These are phyloP conservation scores for Tenthredo scrophulariae DNA, from an alignment of 2,888 invertebrate species.

Conservation along the genomic window DNA sequence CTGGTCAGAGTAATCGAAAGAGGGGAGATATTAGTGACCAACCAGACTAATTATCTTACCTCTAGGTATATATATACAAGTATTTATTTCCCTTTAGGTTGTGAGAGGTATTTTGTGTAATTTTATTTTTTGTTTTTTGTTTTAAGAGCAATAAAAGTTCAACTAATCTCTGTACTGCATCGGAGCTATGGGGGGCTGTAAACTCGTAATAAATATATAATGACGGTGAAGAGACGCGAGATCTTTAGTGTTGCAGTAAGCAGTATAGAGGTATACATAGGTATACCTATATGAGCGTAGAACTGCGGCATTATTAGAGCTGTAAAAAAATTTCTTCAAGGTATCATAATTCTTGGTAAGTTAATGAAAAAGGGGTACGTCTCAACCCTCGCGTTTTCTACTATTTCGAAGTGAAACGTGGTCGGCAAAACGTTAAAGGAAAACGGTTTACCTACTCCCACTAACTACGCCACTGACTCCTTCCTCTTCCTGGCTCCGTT, in stretches of 20 bases:
- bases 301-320: background rate
- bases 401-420: background rate
- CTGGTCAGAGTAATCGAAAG: background rate
- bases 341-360: background rate
- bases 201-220: slow-evolving; percentile 15
- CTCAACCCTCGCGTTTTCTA: background rate
- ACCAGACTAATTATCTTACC: slow-evolving; percentile 24
- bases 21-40: background rate
- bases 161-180: background rate
- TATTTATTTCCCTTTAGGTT: background rate
- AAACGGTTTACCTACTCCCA: background rate
- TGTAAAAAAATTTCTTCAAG: background rate
- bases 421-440: background rate
- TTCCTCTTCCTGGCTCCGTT: slow-evolving; percentile 8
- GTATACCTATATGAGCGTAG: background rate
- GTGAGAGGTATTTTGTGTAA: background rate
- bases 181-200: background rate
- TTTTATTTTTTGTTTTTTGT: background rate
- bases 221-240: background rate
- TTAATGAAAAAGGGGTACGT: background rate
- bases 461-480: slow-evolving; percentile 33
- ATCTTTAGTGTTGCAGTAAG: background rate
- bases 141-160: background rate
- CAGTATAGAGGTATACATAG: background rate
- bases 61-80: background rate